A percentile compares a stretch with the other conserved stretches of the same genome.
Evolutionary conservation across 1,140 invertebrate genomes (phyloP).

Genomic region (Tachypleus tridentatus): DNA sequence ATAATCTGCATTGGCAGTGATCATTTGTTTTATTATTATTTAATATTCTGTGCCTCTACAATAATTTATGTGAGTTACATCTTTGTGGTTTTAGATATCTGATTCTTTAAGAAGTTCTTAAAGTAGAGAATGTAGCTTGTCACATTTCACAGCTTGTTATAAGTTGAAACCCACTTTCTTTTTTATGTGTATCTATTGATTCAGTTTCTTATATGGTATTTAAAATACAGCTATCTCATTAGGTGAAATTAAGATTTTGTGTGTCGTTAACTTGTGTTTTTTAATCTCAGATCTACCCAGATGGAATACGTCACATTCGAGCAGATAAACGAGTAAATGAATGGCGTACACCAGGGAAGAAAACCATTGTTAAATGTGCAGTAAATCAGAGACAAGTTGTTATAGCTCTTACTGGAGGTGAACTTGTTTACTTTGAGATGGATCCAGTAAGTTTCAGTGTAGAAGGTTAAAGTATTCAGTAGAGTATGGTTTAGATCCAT

Average conservation of each 20-base stretch:
- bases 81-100: too few relatives aligned
- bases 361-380: slow-evolving; percentile 93
- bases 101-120: too few relatives aligned
- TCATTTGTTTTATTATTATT: too few relatives aligned
- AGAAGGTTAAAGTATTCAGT: slow-evolving; percentile 2
- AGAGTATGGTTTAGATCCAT: background rate
- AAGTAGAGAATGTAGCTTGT: too few relatives aligned
- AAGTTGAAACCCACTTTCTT: background rate
- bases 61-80: too few relatives aligned
- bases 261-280: slow-evolving; percentile 9
- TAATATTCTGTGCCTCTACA: too few relatives aligned
- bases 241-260: background rate
- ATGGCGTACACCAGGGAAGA: slow-evolving; percentile 97
- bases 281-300: slow-evolving; percentile 69
- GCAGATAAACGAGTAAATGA: slow-evolving; percentile 96
- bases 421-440: slow-evolving; percentile 99
- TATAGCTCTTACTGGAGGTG: slow-evolving; percentile 92
- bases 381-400: slow-evolving; percentile 98
- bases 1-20: too few relatives aligned
- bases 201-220: too few relatives aligned
- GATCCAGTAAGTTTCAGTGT: slow-evolving; percentile 64
- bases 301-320: slow-evolving; percentile 96
- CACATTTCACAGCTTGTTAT: too few relatives aligned
- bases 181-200: slow-evolving; percentile 9
- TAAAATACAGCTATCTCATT: too few relatives aligned